Base-by-base conservation (phyloP, 1,140 invertebrate species). In the Lerema accius region DNA sequence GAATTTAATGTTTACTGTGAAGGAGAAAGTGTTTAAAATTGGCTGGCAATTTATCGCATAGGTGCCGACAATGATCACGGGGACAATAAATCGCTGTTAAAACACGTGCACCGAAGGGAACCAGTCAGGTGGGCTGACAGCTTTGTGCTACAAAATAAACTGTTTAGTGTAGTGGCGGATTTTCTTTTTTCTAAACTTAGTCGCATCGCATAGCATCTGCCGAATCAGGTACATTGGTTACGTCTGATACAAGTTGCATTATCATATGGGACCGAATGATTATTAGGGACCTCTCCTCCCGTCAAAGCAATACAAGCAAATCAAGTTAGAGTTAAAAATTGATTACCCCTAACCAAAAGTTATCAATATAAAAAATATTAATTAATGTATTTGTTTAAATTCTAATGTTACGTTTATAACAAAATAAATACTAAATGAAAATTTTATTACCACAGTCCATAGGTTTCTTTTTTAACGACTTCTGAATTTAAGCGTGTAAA, bases 31-130 rank as follows among this genome's bases (percentile, higher is more conserved):
- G 78, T 70, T 69, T 50, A 79, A 61, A 78, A 75, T 86, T 55
- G 68, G 39, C 59, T 74, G 69, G 61, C 77, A 76, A 32, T 11
- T 45, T 63, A 40, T 43, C 19, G 13, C 37, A 40, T 66, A 69
- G 73, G 67, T 69, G 66, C 50, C 74, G 67, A 65, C 76, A 70
- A 78, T 78, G 62, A 73, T 62, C 65, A 78, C 69, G 76, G 73
- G 76, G 73, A 78, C 75, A 78, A 76, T 73, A 73, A 67, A 84
- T 81, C 76, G 70, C 50, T 72, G 70, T 81, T 67, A 68, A 81
- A 88, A 76, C 85, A 88, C 85, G 85, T 88, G 85, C 84, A 86
- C 73, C 65, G 53, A 63, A 73, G 68, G 74, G 71, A 80, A 76
- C 80, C 71, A 73, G 67, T 84, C 82, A 86, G 82, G 82, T 86